phyloP scores from a whole-genome alignment of 2,797 vertebrate species.

The Myotis myotis region DNA sequence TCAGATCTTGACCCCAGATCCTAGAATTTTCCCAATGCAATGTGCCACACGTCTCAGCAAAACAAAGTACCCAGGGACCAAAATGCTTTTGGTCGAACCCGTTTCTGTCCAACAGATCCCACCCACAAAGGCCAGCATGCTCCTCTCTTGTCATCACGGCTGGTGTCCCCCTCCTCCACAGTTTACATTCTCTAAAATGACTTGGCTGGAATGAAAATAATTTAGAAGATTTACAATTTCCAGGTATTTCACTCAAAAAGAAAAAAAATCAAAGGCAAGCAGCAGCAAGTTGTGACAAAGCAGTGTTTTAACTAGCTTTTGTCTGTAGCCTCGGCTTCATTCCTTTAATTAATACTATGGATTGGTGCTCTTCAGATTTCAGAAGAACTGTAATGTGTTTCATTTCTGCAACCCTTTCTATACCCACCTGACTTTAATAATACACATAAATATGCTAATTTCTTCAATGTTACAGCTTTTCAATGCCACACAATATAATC shows the following conservation, averaged over 20 bases:
- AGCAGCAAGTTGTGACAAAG: slow-evolving; percentile 68
- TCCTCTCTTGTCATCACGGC: not conserved
- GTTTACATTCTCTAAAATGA: not conserved
- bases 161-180: not conserved
- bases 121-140: not conserved
- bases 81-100: not conserved
- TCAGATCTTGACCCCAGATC: not conserved
- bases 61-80: not conserved
- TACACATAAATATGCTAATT: slow-evolving; percentile 67
- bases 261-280: slow-evolving; percentile 31
- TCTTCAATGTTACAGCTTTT: slow-evolving; percentile 64
- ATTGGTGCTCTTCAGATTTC: slow-evolving; percentile 55
- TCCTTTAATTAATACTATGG: slow-evolving; percentile 63
- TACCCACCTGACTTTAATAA: slow-evolving; percentile 67
- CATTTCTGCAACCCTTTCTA: slow-evolving; percentile 68
- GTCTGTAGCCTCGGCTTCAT: slow-evolving; percentile 1
- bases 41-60: not conserved
- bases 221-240: slow-evolving; percentile 58
- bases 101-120: not conserved
- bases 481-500: slow-evolving; percentile 63
- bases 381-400: slow-evolving; percentile 58
- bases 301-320: slow-evolving; percentile 49
- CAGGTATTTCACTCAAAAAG: slow-evolving; percentile 62
- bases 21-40: not conserved
- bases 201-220: slow-evolving; percentile 36